Conservation (phyloP, 2,797 vertebrate species). For the Lepus townsendii region DNA sequence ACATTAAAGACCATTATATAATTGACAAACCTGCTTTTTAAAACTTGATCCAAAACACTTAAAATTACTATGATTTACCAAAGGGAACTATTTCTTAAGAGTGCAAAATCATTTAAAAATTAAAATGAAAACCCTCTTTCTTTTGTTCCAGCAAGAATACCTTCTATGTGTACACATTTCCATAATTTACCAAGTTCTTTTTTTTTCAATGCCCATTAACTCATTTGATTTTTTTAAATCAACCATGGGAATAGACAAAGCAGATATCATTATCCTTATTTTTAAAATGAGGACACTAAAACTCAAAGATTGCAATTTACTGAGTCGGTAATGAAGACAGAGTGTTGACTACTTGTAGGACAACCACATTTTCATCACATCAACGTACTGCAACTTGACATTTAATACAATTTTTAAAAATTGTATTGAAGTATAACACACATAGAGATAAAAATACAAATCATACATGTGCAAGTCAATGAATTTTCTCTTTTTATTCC, state of each 20-base stretch:
- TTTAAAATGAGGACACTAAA: slow-evolving; percentile 39
- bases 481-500: not conserved
- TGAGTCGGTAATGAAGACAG: not conserved
- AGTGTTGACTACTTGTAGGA: not conserved
- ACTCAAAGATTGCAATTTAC: not conserved
- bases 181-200: slow-evolving; percentile 22
- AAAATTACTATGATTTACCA: slow-evolving; percentile 79
- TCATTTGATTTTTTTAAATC: slow-evolving; percentile 62
- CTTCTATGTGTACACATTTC: not conserved
- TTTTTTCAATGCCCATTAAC: not conserved
- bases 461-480: not conserved
- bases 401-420: not conserved
- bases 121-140: slow-evolving; percentile 45
- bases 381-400: not conserved
- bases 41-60: slow-evolving; percentile 80
- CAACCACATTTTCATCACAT: not conserved
- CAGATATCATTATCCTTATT: not conserved
- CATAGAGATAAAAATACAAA: not conserved
- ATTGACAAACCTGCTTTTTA: slow-evolving; percentile 80
- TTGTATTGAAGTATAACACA: not conserved
- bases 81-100: slow-evolving; percentile 71
- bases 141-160: slow-evolving; percentile 56
- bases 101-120: slow-evolving; percentile 74
- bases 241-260: slow-evolving; percentile 2
- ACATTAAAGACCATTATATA: slow-evolving; percentile 80